Evolutionary conservation across 1,140 invertebrate species (phyloP).

Genomic region (Neoseiulus cucumeris): DNA sequence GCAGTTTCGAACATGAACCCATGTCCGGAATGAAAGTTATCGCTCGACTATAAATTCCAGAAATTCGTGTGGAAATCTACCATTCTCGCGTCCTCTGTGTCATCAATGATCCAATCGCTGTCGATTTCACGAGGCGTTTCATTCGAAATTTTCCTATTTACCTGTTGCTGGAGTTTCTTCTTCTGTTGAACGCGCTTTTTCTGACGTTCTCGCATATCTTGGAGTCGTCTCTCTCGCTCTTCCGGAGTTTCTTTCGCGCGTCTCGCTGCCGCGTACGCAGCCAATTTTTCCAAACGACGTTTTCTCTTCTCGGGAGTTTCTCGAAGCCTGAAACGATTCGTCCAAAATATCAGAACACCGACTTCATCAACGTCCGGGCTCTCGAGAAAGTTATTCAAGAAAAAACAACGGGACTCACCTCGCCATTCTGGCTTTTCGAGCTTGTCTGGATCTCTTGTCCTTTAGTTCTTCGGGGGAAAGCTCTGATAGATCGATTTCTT

Average conservation of each 20-base stretch:
- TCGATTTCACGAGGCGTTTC: too few relatives aligned
- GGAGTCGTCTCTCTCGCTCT: background rate
- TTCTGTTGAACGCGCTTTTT: slow-evolving; percentile 7
- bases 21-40: too few relatives aligned
- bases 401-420: background rate
- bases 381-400: background rate
- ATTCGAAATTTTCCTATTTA: too few relatives aligned
- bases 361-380: background rate
- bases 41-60: too few relatives aligned
- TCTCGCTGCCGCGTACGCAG: background rate
- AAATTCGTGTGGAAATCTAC: too few relatives aligned
- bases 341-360: background rate
- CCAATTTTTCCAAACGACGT: background rate
- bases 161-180: background rate
- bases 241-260: background rate
- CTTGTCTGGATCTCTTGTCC: background rate
- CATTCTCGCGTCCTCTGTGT: too few relatives aligned
- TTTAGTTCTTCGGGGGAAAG: background rate
- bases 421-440: background rate
- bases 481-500: too few relatives aligned
- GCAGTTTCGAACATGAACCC: too few relatives aligned
- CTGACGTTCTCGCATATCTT: background rate
- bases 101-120: too few relatives aligned
- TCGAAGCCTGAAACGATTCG: background rate
- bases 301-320: background rate